Conservation (phyloP, 1,140 invertebrate genomes). For the Triops cancriformis region DNA sequence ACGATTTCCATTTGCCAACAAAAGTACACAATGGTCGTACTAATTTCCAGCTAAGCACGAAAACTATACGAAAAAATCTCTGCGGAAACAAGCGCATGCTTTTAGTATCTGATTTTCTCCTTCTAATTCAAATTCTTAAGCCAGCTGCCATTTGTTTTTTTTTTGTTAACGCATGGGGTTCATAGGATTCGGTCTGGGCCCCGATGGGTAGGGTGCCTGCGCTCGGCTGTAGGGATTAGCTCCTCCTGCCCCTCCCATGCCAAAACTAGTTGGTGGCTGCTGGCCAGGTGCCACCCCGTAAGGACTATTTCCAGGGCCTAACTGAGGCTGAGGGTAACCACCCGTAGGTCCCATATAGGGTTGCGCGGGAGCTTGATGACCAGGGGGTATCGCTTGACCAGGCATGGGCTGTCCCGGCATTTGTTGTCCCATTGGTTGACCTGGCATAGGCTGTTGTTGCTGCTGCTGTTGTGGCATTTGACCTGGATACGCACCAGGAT, state of each 20-base stretch:
- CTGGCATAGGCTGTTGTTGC: not conserved
- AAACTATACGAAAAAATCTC: no score
- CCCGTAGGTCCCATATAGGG: not conserved
- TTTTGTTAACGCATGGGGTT: not conserved
- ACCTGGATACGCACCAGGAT: not conserved
- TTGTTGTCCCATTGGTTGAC: not conserved
- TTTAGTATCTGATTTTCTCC: no score
- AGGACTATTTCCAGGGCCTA: not conserved
- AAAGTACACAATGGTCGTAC: no score
- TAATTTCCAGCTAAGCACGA: no score
- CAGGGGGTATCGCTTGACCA: not conserved
- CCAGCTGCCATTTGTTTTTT: not conserved
- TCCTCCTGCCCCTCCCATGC: not conserved
- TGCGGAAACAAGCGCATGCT: no score
- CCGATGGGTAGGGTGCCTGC: not conserved
- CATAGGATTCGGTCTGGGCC: constrained; percentile 1
- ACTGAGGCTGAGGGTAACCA: constrained; percentile 6
- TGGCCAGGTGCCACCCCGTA: not conserved
- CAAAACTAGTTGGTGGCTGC: not conserved
- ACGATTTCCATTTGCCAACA: no score
- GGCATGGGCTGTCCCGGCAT: constrained; percentile 13
- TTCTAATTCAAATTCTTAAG: no score
- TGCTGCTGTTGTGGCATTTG: constrained; percentile 21
- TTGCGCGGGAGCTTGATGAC: constrained; percentile 7
- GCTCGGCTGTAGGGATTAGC: not conserved